A percentile compares a stretch with the other conserved stretches of the same genome.
Evolutionary conservation across 2,797 vertebrate genomes (phyloP).

Genomic region (Phalanger gymnotis): DNA sequence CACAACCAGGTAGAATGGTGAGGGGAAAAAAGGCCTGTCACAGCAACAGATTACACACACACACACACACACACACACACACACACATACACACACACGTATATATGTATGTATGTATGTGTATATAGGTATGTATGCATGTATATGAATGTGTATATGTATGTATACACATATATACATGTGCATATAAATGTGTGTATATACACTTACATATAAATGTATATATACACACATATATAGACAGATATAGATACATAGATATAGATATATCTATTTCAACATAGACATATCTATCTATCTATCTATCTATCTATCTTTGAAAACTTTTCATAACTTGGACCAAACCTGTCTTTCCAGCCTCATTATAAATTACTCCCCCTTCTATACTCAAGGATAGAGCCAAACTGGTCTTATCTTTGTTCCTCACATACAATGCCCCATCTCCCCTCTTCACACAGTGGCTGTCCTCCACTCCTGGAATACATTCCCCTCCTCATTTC

Average conservation of each 20-base stretch:
- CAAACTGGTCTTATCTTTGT: neutral
- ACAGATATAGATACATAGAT: neutral
- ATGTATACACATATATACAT: no score
- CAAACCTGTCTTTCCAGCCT: neutral
- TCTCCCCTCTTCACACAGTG: neutral
- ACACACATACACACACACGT: no score
- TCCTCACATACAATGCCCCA: neutral
- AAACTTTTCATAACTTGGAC: neutral
- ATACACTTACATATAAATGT: neutral
- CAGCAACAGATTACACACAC: neutral
- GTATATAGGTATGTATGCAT: no score
- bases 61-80: no score
- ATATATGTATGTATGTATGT: no score
- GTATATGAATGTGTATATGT: no score
- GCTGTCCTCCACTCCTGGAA: neutral
- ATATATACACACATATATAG: no score
- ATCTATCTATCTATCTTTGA: neutral
- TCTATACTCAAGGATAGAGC: neutral
- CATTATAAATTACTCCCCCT: neutral
- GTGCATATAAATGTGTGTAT: accelerated
- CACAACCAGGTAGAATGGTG: neutral
- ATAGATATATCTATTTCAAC: neutral
- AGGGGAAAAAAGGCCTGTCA: neutral
- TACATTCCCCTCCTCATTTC: neutral
- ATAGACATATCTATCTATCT: no score